Evolutionary conservation across 1,140 invertebrate species (phyloP).

Genomic region (Nebria ingens): DNA sequence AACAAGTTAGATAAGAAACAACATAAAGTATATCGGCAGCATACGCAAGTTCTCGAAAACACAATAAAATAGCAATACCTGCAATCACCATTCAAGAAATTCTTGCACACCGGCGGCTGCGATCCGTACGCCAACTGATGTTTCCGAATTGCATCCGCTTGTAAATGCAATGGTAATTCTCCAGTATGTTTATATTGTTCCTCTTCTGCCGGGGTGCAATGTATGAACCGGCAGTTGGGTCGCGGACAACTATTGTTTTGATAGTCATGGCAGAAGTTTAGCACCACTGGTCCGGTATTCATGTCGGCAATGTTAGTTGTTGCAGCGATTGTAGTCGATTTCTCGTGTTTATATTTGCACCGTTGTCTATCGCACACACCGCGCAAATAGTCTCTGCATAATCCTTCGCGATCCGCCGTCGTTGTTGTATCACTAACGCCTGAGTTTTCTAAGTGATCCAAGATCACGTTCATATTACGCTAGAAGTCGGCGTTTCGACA

Average conservation of each 20-base stretch:
- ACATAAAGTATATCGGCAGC: background rate
- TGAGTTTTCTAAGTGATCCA: background rate
- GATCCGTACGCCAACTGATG: conserved; percentile 33
- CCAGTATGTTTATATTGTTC: conserved; percentile 58
- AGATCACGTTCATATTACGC: background rate
- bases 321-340: conserved; percentile 35
- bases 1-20: background rate
- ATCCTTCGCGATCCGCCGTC: conserved; percentile 16
- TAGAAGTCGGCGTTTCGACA: background rate
- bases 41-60: conserved; percentile 24
- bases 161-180: conserved; percentile 50
- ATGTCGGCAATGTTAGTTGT: conserved; percentile 28
- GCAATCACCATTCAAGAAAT: conserved; percentile 66
- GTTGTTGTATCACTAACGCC: background rate
- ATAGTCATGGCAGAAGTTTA: conserved; percentile 77
- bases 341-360: conserved; percentile 63
- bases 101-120: conserved; percentile 60
- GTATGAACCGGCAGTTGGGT: conserved; percentile 57
- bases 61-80: conserved; percentile 39
- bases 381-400: conserved; percentile 51
- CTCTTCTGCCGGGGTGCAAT: conserved; percentile 67
- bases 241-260: conserved; percentile 63
- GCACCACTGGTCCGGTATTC: background rate
- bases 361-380: conserved; percentile 62
- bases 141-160: conserved; percentile 35